Evolutionary conservation across 1,140 invertebrate species (phyloP).

Genomic region (Procambarus virginalis): DNA sequence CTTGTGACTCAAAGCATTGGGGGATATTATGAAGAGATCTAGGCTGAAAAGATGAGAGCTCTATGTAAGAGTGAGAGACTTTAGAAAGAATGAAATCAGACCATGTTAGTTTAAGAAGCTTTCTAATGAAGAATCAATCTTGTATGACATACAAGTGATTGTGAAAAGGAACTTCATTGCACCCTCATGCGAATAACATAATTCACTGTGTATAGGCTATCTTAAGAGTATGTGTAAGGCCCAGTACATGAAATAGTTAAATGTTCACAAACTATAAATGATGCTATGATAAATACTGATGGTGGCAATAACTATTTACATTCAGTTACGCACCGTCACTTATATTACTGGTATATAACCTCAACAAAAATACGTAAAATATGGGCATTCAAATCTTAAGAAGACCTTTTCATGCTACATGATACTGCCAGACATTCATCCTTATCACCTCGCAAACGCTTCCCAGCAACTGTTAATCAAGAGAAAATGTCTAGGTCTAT

Average conservation of each 20-base stretch:
- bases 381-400: neutral
- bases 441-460: neutral
- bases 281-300: neutral
- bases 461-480: neutral
- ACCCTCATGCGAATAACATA: slow-evolving; percentile 33
- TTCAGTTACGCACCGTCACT: neutral
- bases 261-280: slow-evolving; percentile 14
- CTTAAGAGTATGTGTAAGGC: slow-evolving; percentile 54
- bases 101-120: neutral
- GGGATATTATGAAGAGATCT: neutral
- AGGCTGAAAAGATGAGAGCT: neutral
- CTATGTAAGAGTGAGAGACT: no score
- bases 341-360: neutral
- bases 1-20: neutral
- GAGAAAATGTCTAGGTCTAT: neutral
- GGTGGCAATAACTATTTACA: neutral
- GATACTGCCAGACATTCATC: neutral
- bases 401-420: neutral
- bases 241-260: slow-evolving; percentile 53
- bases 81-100: neutral
- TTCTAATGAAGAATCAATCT: neutral
- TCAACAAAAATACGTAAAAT: neutral
- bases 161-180: slow-evolving; percentile 27
- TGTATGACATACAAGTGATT: slow-evolving; percentile 32
- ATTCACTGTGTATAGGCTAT: slow-evolving; percentile 28